Conservation (phyloP, 2,113 vertebrate genomes). For the Rousettus leschenaultii region DNA sequence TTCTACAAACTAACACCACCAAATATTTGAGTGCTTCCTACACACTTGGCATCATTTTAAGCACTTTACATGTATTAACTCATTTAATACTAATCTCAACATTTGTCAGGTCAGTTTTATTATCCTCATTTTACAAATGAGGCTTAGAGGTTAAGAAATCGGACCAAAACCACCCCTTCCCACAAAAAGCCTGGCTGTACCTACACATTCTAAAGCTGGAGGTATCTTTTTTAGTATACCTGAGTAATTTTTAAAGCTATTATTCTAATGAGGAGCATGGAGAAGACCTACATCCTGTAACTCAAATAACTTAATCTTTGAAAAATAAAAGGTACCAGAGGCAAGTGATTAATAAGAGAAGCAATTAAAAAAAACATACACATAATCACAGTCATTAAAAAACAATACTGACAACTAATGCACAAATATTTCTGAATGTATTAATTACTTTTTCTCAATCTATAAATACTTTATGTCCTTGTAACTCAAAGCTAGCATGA, state of each 20-base stretch:
- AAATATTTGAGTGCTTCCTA: neutral
- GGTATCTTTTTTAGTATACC: neutral
- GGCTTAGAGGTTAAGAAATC: neutral
- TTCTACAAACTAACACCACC: neutral
- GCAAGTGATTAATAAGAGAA: neutral
- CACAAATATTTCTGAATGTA: neutral
- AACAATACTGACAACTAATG: neutral
- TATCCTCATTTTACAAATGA: neutral
- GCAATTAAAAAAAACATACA: neutral
- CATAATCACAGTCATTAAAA: neutral
- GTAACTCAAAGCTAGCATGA: neutral
- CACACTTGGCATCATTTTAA: neutral
- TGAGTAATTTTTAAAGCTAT: neutral
- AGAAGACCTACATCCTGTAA: neutral
- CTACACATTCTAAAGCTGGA: neutral
- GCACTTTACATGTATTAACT: neutral
- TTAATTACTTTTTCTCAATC: neutral
- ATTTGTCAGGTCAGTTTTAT: neutral
- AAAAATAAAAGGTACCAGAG: neutral
- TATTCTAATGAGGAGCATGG: neutral
- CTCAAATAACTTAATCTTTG: neutral
- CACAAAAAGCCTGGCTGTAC: neutral
- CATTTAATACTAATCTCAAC: neutral
- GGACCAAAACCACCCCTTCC: neutral
- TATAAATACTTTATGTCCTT: neutral